Evolutionary conservation across 1,140 invertebrate species (phyloP).

Genomic region (Eumaeus atala): DNA sequence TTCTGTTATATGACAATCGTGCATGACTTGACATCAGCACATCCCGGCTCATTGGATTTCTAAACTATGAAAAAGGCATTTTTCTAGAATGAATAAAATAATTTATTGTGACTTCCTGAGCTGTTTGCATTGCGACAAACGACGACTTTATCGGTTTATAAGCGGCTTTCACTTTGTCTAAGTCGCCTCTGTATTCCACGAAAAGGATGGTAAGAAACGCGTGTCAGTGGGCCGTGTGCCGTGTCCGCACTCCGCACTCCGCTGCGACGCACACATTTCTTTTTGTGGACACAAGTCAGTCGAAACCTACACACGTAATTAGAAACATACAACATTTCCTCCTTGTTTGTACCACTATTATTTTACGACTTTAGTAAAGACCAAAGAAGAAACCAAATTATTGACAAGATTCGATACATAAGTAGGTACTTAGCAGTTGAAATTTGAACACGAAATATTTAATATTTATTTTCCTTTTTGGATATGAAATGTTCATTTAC

Average conservation of each 20-base stretch:
- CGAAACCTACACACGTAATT: slow-evolving; percentile 57
- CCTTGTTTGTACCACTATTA: too few species aligned
- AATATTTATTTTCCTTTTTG: too few species aligned
- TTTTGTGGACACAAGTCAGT: slow-evolving; percentile 56
- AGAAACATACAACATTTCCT: slow-evolving; percentile 52
- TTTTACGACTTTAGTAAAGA: background rate
- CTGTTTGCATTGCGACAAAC: slow-evolving; percentile 58
- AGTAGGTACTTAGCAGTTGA: too few species aligned
- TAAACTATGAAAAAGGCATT: background rate
- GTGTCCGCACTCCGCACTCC: slow-evolving; percentile 25
- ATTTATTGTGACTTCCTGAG: slow-evolving; percentile 41
- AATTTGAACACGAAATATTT: too few species aligned
- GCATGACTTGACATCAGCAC: too few species aligned
- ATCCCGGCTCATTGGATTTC: too few species aligned
- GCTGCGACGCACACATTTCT: slow-evolving; percentile 46
- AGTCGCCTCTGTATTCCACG: slow-evolving; percentile 65
- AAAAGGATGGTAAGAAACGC: slow-evolving; percentile 69
- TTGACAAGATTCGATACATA: too few species aligned
- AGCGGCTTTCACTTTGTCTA: slow-evolving; percentile 69
- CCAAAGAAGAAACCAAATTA: background rate
- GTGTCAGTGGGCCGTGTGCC: slow-evolving; percentile 69
- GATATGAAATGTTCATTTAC: too few species aligned
- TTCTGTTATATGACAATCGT: too few species aligned
- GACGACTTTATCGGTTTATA: slow-evolving; percentile 61
- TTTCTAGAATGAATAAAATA: slow-evolving; percentile 26